Percentiles rank a stretch among this genome's conserved stretches.
Evolutionary conservation across 2,797 vertebrate genomes (phyloP).

Genomic region (Benthosema pterotum): DNA sequence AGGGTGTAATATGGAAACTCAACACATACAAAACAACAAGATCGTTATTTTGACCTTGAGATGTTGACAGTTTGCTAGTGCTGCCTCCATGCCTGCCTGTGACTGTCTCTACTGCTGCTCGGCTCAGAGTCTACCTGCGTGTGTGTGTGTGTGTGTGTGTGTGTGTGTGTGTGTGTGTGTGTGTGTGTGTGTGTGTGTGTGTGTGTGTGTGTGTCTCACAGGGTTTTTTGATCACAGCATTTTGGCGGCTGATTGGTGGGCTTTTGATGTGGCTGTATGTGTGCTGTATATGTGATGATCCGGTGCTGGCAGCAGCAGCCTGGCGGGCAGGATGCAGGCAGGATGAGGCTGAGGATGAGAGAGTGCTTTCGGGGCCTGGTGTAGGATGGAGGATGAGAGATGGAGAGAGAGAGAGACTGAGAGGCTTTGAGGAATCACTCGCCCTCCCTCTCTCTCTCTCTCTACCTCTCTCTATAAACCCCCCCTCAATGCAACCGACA

Average conservation of each 20-base stretch:
- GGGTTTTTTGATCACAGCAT: too few species aligned
- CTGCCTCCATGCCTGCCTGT: too few species aligned
- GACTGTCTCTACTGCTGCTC: too few species aligned
- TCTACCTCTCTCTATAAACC: slow-evolving; percentile 13
- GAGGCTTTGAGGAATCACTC: slow-evolving; percentile 35
- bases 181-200: too few species aligned
- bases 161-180: slow-evolving; percentile 20
- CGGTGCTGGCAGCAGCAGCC: slow-evolving; percentile 18
- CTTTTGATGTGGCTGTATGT: slow-evolving; percentile 29
- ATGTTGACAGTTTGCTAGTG: slow-evolving; percentile 54
- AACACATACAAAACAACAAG: slow-evolving; percentile 9
- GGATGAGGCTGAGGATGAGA: too few species aligned
- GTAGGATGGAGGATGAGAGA: too few species aligned
- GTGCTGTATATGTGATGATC: too few species aligned
- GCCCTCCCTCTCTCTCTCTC: background rate
- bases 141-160: too few species aligned
- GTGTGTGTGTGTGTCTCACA: slow-evolving; percentile 14
- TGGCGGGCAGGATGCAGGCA: too few species aligned
- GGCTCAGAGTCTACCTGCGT: too few species aligned
- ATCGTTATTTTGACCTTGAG: slow-evolving; percentile 75
- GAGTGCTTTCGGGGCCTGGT: slow-evolving; percentile 39
- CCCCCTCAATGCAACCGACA: slow-evolving; percentile 32
- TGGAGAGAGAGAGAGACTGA: too few species aligned
- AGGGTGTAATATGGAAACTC: too few species aligned
- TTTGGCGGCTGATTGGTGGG: slow-evolving; percentile 22